Evolutionary conservation across 2,888 invertebrate species (phyloP).

Genomic region (Zonitis immaculata): DNA sequence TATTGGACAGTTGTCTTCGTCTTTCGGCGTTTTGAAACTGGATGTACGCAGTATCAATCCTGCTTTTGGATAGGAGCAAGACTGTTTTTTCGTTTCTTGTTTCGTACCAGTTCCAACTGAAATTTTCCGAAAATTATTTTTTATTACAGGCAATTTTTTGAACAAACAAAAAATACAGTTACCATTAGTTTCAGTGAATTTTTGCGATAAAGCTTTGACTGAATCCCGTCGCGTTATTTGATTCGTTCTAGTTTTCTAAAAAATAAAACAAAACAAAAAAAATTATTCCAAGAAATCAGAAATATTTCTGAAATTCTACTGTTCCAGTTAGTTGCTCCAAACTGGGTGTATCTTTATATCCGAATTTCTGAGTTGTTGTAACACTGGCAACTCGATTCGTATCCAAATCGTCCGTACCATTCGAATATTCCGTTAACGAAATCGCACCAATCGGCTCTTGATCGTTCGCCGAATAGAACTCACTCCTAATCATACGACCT

Average conservation of each 20-base stretch:
- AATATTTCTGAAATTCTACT: constrained; percentile 23
- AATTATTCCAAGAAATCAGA: background rate
- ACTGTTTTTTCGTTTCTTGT: constrained; percentile 51
- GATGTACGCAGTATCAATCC: constrained; percentile 66
- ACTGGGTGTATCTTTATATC: constrained; percentile 42
- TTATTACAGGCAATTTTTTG: background rate
- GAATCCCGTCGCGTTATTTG: constrained; percentile 63
- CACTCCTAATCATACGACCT: constrained; percentile 65
- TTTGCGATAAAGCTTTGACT: constrained; percentile 73
- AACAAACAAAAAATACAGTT: constrained; percentile 8
- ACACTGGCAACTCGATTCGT: constrained; percentile 35
- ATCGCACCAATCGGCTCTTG: constrained; percentile 64
- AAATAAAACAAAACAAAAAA: background rate
- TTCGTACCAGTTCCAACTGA: constrained; percentile 53
- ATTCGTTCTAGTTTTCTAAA: constrained; percentile 17
- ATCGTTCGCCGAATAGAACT: constrained; percentile 66
- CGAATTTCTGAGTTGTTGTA: constrained; percentile 48
- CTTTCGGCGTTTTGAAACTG: constrained; percentile 52
- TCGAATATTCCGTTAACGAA: constrained; percentile 66
- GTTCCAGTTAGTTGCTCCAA: constrained; percentile 36
- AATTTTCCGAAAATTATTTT: constrained; percentile 20
- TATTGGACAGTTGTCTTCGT: constrained; percentile 28
- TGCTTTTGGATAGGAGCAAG: constrained; percentile 64
- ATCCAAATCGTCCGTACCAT: constrained; percentile 56
- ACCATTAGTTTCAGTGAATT: constrained; percentile 68